A percentile compares a stretch with the other conserved stretches of the same genome.
These are phyloP conservation scores for Brachypteracias leptosomus DNA, from an alignment of 2,113 vertebrate species.

Conservation along the genomic window DNA sequence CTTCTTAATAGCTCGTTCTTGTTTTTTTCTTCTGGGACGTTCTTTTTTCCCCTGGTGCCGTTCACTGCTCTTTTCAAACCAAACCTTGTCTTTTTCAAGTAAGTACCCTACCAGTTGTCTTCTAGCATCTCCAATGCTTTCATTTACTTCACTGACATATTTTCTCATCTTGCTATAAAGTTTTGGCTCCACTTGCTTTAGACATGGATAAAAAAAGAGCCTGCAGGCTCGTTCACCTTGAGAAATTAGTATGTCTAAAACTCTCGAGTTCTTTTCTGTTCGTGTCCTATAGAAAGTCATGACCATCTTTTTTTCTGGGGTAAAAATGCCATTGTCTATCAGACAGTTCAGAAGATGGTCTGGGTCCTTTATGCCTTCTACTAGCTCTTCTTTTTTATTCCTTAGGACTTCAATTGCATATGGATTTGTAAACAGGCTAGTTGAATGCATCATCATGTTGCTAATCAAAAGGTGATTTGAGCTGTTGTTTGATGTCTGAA, in stretches of 20 bases:
- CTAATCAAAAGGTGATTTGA: not conserved
- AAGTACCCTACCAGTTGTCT: conserved; percentile 82
- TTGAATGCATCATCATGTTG: conserved; percentile 9
- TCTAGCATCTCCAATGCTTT: conserved; percentile 70
- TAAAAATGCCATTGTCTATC: conserved; percentile 70
- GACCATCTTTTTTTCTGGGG: conserved; percentile 67
- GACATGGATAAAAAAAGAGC: conserved; percentile 83
- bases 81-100: conserved; percentile 75
- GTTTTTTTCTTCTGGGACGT: not conserved
- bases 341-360: conserved; percentile 78
- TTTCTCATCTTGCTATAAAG: conserved; percentile 76
- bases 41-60: not conserved
- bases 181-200: conserved; percentile 79
- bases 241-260: conserved; percentile 77
- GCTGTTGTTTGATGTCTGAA: not conserved
- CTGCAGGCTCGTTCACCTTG: conserved; percentile 81
- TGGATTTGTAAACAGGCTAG: conserved; percentile 71
- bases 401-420: conserved; percentile 76
- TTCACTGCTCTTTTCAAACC: not conserved
- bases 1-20: not conserved
- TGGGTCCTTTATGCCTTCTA: conserved; percentile 73
- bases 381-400: conserved; percentile 74
- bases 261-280: conserved; percentile 74
- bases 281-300: conserved; percentile 72
- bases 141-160: conserved; percentile 70